phyloP scores from a whole-genome alignment of 2,113 vertebrate species.

The Anas platyrhynchos region DNA sequence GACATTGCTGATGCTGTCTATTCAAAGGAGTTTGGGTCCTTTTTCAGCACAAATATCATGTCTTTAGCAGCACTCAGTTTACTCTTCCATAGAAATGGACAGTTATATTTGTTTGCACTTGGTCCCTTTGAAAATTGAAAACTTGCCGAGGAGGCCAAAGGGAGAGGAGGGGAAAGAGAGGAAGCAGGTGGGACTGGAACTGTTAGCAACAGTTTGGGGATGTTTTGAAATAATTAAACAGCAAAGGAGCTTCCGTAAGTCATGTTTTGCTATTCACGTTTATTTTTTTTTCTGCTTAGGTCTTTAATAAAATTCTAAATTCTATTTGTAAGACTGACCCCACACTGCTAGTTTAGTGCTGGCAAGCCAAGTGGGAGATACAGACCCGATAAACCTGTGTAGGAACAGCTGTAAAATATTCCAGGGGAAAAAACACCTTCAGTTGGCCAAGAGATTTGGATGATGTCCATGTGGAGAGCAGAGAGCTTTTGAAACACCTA shows the following conservation, averaged over 20 bases:
- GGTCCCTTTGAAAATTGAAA: not conserved
- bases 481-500: not conserved
- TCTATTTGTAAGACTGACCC: not conserved
- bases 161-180: not conserved
- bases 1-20: not conserved
- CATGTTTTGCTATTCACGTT: not conserved
- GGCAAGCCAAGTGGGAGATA: not conserved
- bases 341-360: not conserved
- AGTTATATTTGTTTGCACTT: not conserved
- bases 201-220: not conserved
- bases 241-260: not conserved
- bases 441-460: not conserved
- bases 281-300: not conserved
- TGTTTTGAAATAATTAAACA: not conserved
- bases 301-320: not conserved
- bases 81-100: not conserved
- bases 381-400: not conserved
- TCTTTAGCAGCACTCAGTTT: not conserved
- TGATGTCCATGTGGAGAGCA: rapidly evolving
- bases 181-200: not conserved
- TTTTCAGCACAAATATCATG: not conserved
- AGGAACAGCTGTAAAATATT: not conserved
- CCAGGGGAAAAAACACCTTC: not conserved
- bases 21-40: not conserved
- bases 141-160: not conserved